Evolutionary conservation across 2,888 invertebrate species (phyloP), one percentile per base, ranked within the genome.

Genomic region (Rhingia campestris): DNA sequence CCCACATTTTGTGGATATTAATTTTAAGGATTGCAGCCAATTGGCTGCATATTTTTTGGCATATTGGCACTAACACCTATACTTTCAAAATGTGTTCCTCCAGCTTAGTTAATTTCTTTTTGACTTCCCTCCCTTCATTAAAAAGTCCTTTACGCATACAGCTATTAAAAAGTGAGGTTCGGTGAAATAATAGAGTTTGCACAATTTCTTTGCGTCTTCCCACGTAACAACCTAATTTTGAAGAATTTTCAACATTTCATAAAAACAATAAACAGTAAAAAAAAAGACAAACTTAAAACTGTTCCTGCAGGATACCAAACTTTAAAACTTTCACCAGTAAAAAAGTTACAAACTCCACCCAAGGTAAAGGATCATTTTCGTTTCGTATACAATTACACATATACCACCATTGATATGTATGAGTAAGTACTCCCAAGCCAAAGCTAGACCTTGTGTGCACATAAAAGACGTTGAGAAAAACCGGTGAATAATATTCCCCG

Each of bases 401-500:
- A 10, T 12, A 43, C 43, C 12, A 6, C 43, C 43, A 12, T 6
- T 6, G 0, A 12, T 12, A 6, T 6, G 12, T 12, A 12, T 43
- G n/a, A n/a, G 43, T 10, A 12, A 22, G 22, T 22, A 22, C 22
- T 22, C 2, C 22, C 22, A 33, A 54, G 22, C 14, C 14, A 9
- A 41, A 58, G 41, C 30, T 5, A 7, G 12, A 30, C 12, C 12
- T 6, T 22, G 22, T 9, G 3, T 9, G 33, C 2, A 43, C 6
- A 14, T 2, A 4, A 22, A 43, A 35, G 4, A 10, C 0, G 58
- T 14, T 10, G 6, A 51, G 35, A 54, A 56, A 63, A 72, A 70
- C 58, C 45, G 58, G 56, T 39, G 32, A 51, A 79, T 70, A 70
- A 70, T 59, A 56, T 70, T 70, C 49, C 6, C 22, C 32, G 49